Conservation (phyloP, 1,140 invertebrate genomes). For the Palaemon carinicauda region DNA sequence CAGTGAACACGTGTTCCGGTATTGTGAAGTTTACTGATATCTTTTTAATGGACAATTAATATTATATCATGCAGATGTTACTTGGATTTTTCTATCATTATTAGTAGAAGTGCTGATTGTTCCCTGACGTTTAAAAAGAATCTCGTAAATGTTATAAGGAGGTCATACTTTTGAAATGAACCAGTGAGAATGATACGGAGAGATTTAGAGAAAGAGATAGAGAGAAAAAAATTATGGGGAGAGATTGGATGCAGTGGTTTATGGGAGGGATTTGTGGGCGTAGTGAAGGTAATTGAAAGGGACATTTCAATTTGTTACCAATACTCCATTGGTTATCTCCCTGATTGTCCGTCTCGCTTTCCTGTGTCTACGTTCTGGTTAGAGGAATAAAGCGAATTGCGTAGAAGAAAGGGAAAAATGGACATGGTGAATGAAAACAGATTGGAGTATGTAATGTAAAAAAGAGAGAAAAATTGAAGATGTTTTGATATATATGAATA, state of each 20-base stretch:
- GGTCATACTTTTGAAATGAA: no score
- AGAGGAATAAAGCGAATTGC: neutral
- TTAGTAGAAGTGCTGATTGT: no score
- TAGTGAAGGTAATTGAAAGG: constrained; percentile 5
- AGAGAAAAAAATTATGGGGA: neutral
- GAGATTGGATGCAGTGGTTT: neutral
- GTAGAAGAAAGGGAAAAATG: no score
- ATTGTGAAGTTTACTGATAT: no score
- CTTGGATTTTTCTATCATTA: no score
- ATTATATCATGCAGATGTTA: no score
- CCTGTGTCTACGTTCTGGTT: neutral
- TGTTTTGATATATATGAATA: neutral
- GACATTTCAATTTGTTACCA: constrained; percentile 33
- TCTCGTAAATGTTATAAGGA: no score
- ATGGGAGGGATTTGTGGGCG: neutral
- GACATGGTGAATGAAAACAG: no score
- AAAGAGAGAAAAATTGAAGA: neutral
- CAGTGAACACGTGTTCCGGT: no score
- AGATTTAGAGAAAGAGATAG: neutral
- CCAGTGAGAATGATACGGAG: neutral
- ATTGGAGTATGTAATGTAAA: neutral
- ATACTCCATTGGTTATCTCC: constrained; percentile 18
- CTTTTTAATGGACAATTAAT: no score
- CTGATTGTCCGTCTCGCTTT: constrained; percentile 19
- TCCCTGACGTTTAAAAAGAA: no score